A percentile compares a stretch with the other conserved stretches of the same genome.
Evolutionary conservation across 2,113 vertebrate species (phyloP).

Genomic region (Machaerirhynchus nigripectus): DNA sequence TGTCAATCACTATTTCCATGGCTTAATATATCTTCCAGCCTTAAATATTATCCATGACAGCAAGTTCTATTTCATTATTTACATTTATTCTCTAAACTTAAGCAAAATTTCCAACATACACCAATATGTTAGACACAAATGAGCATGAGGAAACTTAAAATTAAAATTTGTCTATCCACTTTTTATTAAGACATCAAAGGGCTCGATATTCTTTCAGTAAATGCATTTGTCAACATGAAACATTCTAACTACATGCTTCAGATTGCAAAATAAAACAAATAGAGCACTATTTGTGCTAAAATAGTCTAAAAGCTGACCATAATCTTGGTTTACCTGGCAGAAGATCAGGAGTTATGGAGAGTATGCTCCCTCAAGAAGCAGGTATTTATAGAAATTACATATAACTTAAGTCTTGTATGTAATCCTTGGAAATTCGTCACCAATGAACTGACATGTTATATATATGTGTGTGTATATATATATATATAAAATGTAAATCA

Average conservation of each 20-base stretch:
- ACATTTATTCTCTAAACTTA: not conserved
- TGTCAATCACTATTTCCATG: not conserved
- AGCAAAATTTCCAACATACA: not conserved
- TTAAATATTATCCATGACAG: not conserved
- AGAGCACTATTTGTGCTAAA: too few relatives aligned
- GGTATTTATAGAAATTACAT: not conserved
- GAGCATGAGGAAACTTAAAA: not conserved
- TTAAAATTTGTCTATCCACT: not conserved
- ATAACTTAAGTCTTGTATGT: not conserved
- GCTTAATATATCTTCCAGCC: not conserved
- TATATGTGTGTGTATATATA: not conserved
- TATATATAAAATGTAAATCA: not conserved
- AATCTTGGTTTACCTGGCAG: not conserved
- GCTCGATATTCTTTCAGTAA: not conserved
- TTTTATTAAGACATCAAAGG: not conserved
- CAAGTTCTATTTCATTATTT: not conserved
- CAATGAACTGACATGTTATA: not conserved
- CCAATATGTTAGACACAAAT: not conserved
- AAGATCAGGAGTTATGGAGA: not conserved
- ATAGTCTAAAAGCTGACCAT: conserved; percentile 14
- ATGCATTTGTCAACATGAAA: not conserved
- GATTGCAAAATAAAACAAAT: not conserved
- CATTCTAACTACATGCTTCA: not conserved
- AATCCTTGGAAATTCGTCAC: not conserved
- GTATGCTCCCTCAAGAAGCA: not conserved